Evolutionary conservation across 2,888 invertebrate genomes (phyloP).

Genomic region (Rhogogaster chlorosoma): DNA sequence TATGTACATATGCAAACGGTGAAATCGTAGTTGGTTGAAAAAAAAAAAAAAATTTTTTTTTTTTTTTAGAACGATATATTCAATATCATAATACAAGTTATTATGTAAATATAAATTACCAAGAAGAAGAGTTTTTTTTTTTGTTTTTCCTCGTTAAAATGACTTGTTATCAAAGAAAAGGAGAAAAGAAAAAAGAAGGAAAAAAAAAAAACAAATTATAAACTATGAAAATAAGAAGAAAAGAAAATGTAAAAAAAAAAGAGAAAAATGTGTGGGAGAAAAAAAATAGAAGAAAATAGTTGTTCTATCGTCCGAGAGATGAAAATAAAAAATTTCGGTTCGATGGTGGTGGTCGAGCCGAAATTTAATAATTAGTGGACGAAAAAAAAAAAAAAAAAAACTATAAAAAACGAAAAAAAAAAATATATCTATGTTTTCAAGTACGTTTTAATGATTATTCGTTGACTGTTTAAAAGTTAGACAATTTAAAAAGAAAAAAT

Average conservation of each 20-base stretch:
- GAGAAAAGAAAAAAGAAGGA: slow-evolving; percentile 56
- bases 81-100: slow-evolving; percentile 54
- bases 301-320: slow-evolving; percentile 62
- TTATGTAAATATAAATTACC: slow-evolving; percentile 45
- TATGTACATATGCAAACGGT: neutral
- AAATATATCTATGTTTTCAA: slow-evolving; percentile 59
- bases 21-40: neutral
- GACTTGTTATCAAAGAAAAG: slow-evolving; percentile 25
- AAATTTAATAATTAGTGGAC: slow-evolving; percentile 64
- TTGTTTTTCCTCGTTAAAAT: slow-evolving; percentile 33
- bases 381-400: slow-evolving; percentile 68
- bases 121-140: neutral
- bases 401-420: slow-evolving; percentile 68
- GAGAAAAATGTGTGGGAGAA: slow-evolving; percentile 65
- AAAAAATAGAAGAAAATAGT: slow-evolving; percentile 60
- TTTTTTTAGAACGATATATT: slow-evolving; percentile 49
- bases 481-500: neutral
- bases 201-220: slow-evolving; percentile 56
- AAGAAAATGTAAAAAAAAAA: slow-evolving; percentile 58
- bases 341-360: slow-evolving; percentile 76
- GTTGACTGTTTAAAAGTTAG: slow-evolving; percentile 58
- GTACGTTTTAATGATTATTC: slow-evolving; percentile 66
- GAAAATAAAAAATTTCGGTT: slow-evolving; percentile 67
- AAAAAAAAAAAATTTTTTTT: slow-evolving; percentile 2
- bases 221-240: slow-evolving; percentile 45